These are phyloP conservation scores for Pagrus major DNA, from an alignment of 2,113 vertebrate species.

Conservation along the genomic window DNA sequence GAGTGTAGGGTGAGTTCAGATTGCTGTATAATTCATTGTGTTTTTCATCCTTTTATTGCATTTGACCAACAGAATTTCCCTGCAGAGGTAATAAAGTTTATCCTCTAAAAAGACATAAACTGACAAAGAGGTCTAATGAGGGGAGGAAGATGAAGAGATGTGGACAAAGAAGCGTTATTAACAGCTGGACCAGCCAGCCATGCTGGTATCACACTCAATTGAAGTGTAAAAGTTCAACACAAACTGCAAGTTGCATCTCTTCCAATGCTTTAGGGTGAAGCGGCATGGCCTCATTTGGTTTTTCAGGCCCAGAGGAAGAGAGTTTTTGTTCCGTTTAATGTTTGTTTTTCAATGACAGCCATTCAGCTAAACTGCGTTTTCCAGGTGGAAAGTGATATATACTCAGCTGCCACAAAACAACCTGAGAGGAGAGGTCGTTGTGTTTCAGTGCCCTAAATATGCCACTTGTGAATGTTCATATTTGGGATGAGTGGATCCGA, in stretches of 20 bases:
- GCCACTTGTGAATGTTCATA: slow-evolving; percentile 6
- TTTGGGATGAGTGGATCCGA: slow-evolving; percentile 17
- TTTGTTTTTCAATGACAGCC: slow-evolving; percentile 51
- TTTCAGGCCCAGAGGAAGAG: slow-evolving; percentile 26
- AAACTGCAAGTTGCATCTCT: slow-evolving; percentile 21
- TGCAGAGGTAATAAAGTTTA: slow-evolving; percentile 62
- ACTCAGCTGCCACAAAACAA: slow-evolving; percentile 14
- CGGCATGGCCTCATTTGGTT: slow-evolving; percentile 43
- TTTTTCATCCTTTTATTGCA: slow-evolving; percentile 64
- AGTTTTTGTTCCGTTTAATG: slow-evolving; percentile 42
- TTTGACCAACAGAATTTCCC: slow-evolving; percentile 58
- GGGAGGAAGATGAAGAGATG: slow-evolving; percentile 52
- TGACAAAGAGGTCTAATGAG: slow-evolving; percentile 62
- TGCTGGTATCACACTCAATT: slow-evolving; percentile 8
- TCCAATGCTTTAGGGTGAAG: slow-evolving; percentile 39
- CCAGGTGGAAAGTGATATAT: slow-evolving; percentile 23
- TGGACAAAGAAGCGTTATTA: slow-evolving; percentile 44
- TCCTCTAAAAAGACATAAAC: slow-evolving; percentile 59
- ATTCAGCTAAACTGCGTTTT: slow-evolving; percentile 41
- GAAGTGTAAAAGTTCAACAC: slow-evolving; percentile 31
- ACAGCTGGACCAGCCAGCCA: slow-evolving; percentile 8
- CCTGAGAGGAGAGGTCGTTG: not conserved
- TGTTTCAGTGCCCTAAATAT: slow-evolving; percentile 10
- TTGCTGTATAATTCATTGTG: slow-evolving; percentile 60
- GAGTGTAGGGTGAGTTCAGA: slow-evolving; percentile 42